A percentile compares a stretch with the other conserved stretches of the same genome.
Conservation (phyloP, 1,140 invertebrate genomes). For the Atopsyche davidsoni region DNA sequence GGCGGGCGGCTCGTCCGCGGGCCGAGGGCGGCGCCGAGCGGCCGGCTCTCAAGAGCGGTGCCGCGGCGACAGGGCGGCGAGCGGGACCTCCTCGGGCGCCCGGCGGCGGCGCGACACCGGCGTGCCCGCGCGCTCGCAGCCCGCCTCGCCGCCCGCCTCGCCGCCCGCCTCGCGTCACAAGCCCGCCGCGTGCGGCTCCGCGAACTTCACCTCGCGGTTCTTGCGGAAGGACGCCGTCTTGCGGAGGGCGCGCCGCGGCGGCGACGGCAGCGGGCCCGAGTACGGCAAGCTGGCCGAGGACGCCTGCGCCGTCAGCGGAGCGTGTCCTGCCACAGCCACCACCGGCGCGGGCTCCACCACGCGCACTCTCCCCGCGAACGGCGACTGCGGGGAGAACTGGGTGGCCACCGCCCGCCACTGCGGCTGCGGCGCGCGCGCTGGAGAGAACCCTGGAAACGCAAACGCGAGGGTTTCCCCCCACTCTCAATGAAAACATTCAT, state of each 20-base stretch:
- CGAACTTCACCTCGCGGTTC: conserved; percentile 51
- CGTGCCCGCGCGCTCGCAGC: conserved; percentile 44
- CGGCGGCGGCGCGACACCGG: conserved; percentile 38
- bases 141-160: conserved; percentile 34
- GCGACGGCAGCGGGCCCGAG: conserved; percentile 31
- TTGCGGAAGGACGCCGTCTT: conserved; percentile 40
- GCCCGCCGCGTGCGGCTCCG: conserved; percentile 36
- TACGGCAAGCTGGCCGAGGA: conserved; percentile 41
- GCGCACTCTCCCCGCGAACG: conserved; percentile 42
- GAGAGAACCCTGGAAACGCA: background rate
- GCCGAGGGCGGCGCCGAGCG: background rate
- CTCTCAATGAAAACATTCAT: too few species aligned
- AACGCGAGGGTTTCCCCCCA: too few species aligned
- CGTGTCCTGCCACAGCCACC: conserved; percentile 24
- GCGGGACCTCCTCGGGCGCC: conserved; percentile 15
- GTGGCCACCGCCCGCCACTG: conserved; percentile 58
- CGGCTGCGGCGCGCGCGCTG: conserved; percentile 35
- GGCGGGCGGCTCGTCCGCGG: too few species aligned
- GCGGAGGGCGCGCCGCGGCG: conserved; percentile 35
- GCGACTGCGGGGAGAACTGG: conserved; percentile 56
- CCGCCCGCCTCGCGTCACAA: conserved; percentile 30
- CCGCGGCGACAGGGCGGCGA: conserved; percentile 6
- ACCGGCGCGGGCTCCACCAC: conserved; percentile 23
- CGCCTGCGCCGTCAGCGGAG: conserved; percentile 39
- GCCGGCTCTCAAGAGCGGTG: conserved; percentile 19